A percentile compares a stretch with the other conserved stretches of the same genome.
These are phyloP conservation scores for Ochropleura leucogaster DNA, from an alignment of 2,888 invertebrate species.

Conservation along the genomic window DNA sequence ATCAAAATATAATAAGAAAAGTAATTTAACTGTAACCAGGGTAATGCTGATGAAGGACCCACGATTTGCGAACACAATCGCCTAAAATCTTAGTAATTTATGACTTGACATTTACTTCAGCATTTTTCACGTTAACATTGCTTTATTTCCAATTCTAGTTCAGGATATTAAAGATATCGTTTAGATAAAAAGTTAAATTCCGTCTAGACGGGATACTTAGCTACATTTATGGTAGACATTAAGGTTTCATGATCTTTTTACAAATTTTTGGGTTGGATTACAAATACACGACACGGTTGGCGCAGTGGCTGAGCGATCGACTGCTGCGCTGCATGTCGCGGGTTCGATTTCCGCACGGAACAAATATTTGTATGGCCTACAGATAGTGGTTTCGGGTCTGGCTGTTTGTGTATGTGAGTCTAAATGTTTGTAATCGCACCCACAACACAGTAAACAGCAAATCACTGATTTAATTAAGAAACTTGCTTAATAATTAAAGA, in stretches of 20 bases:
- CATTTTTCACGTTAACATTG: slow-evolving; percentile 25
- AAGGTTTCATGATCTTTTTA: slow-evolving; percentile 4
- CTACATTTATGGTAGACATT: slow-evolving; percentile 23
- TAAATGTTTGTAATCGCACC: too few relatives aligned
- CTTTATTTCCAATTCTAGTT: slow-evolving; percentile 12
- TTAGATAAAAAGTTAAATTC: slow-evolving; percentile 35
- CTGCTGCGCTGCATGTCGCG: too few relatives aligned
- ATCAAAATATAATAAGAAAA: slow-evolving; percentile 22
- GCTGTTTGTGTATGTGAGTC: too few relatives aligned
- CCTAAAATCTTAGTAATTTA: slow-evolving; percentile 37
- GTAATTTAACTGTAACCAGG: background rate
- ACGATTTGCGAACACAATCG: slow-evolving; percentile 1
- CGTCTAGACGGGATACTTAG: slow-evolving; percentile 28
- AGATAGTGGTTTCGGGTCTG: too few relatives aligned
- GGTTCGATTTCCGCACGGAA: too few relatives aligned
- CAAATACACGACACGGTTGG: background rate
- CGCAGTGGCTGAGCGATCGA: too few relatives aligned
- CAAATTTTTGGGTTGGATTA: background rate
- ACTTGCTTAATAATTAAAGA: too few relatives aligned
- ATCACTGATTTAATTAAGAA: background rate
- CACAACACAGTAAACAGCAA: background rate
- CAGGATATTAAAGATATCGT: slow-evolving; percentile 35
- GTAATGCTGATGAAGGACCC: background rate
- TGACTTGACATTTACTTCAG: background rate
- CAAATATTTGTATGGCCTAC: too few relatives aligned